Base-by-base conservation (phyloP, 1,140 invertebrate genomes). In the Drosophila dunni region DNA sequence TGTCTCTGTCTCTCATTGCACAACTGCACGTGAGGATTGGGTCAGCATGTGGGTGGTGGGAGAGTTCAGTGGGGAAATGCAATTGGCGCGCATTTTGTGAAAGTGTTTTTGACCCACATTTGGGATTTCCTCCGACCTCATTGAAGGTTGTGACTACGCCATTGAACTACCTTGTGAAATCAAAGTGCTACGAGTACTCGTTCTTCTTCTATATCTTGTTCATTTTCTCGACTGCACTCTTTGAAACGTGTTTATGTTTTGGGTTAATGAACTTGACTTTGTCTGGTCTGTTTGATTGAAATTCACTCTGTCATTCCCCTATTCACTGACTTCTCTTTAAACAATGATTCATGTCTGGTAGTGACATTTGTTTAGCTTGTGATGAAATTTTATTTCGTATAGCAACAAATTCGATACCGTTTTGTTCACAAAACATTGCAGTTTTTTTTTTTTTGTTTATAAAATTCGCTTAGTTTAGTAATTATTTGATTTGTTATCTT, bases 191-290 rank as follows among this genome's bases (percentile, higher is more conserved):
- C 17, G 24, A 53, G 46, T 63, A 51, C 61, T 53, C 51, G 8
- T 44, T 57, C 17, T 38, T 42, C 40, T 46, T 56, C 33, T 54
- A 2, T 20, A 20, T 20, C 17, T 20, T n/a, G 29, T 4, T 29
- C 24, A 6, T 29, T 29, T 29, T 45, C 15, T 44, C 34, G 38
- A 13, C 20, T 74, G 76, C 71, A 79, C 38, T 79, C 42, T 20
- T 40, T 11, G 45, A 54, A 83, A 82, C 81, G 60, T 50, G 82
- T 86, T 86, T 84, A 29, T 78, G 46, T 17, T 42, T 65, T 61
- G 66, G 78, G 78, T 78, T 60, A 62, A 75, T 82, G 78, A 85
- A 84, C 81, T 36, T 20, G 40, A 29, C 38, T 42, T 13, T 11
- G 51, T 36, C 2, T 29, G 3, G 24, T 56, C 36, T 56, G 34